Percentiles rank a stretch among this genome's conserved stretches.
Evolutionary conservation across 2,113 vertebrate genomes (phyloP).

Genomic region (Rhynchomys soricoides): DNA sequence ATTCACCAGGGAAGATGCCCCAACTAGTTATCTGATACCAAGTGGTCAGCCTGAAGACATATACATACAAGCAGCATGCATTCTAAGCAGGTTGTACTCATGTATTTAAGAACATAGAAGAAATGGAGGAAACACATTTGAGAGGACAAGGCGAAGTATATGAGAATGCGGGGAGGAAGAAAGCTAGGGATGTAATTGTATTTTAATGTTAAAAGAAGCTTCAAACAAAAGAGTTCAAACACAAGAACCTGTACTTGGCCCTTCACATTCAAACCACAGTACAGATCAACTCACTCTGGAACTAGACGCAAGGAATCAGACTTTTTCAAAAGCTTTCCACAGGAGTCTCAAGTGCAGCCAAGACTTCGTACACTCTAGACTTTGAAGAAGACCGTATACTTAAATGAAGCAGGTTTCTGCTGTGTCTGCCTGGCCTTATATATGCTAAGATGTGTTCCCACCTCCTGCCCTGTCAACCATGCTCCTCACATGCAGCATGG

Average conservation of each 20-base stretch:
- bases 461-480: neutral
- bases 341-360: neutral
- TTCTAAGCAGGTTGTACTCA: neutral
- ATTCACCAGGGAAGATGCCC: neutral
- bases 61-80: neutral
- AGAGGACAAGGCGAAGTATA: neutral
- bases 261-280: neutral
- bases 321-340: neutral
- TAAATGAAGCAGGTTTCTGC: neutral
- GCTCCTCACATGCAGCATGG: neutral
- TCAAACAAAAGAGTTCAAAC: neutral
- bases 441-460: neutral
- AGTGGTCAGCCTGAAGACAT: neutral
- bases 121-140: neutral
- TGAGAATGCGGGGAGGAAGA: neutral
- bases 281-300: neutral
- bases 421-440: neutral
- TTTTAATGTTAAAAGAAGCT: neutral
- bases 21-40: neutral
- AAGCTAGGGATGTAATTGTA: neutral
- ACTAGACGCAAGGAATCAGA: neutral
- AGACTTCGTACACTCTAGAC: neutral
- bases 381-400: neutral
- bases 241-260: neutral
- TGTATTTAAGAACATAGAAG: neutral